phyloP scores from a whole-genome alignment of 2,797 vertebrate species.

The Dipus sagitta region DNA sequence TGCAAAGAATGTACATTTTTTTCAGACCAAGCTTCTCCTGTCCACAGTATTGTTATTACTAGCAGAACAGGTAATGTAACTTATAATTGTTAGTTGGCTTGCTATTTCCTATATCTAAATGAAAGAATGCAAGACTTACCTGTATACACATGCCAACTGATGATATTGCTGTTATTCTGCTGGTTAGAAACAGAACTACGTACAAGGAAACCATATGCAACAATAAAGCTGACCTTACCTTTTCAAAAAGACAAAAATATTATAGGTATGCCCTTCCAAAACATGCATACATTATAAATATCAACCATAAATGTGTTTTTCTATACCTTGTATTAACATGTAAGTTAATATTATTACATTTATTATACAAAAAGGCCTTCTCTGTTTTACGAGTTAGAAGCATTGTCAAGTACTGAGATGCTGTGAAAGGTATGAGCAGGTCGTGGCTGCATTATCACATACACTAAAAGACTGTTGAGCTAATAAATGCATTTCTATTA shows the following conservation, averaged over 20 bases:
- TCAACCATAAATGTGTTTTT: not conserved
- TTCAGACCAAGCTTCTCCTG: not conserved
- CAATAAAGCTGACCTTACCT: not conserved
- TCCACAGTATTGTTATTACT: not conserved
- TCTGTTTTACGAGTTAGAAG: slow-evolving; percentile 11
- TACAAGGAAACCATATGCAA: not conserved
- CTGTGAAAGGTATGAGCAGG: not conserved
- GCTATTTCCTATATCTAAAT: slow-evolving; percentile 20
- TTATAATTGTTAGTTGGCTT: slow-evolving; percentile 10
- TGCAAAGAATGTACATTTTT: slow-evolving; percentile 15
- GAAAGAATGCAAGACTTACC: not conserved
- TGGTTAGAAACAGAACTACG: not conserved
- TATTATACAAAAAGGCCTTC: not conserved
- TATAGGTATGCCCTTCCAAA: not conserved
- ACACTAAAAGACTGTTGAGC: not conserved
- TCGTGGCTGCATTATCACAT: not conserved
- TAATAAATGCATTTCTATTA: slow-evolving; percentile 4
- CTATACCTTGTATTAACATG: not conserved
- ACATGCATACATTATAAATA: not conserved
- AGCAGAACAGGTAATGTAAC: not conserved
- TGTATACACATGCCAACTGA: not conserved
- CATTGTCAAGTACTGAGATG: slow-evolving; percentile 1
- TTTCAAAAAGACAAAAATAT: not conserved
- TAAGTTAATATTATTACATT: not conserved
- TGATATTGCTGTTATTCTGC: not conserved